Percentiles rank a stretch among this genome's conserved stretches.
Evolutionary conservation across 2,113 vertebrate genomes (phyloP).

Genomic region (Pygoscelis antarcticus): DNA sequence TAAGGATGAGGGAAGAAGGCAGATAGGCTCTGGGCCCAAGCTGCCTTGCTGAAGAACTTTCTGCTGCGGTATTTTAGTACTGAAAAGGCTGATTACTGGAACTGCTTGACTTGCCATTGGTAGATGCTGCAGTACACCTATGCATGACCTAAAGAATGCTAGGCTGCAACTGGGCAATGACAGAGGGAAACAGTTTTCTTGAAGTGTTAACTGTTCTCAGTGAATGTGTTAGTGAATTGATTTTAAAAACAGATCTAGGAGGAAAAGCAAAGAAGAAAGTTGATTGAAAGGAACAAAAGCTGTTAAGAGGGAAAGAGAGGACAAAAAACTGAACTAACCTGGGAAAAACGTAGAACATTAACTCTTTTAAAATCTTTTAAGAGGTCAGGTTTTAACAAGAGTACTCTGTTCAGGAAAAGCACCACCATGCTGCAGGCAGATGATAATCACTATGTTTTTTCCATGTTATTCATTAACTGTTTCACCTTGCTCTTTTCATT

Average conservation of each 20-base stretch:
- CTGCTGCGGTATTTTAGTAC: neutral
- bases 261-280: neutral
- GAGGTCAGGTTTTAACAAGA: conserved; percentile 49
- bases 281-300: neutral
- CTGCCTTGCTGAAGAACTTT: neutral
- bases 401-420: conserved; percentile 49
- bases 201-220: neutral
- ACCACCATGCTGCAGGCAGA: neutral
- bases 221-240: neutral
- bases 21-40: neutral
- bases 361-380: conserved; percentile 10
- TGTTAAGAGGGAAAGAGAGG: neutral
- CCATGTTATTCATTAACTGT: conserved; percentile 39
- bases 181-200: neutral
- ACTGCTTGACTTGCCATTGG: neutral
- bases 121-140: neutral
- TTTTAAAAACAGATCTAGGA: neutral
- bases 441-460: neutral
- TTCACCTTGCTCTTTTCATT: conserved; percentile 36
- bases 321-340: neutral
- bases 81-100: neutral
- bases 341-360: conserved; percentile 26
- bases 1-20: neutral
- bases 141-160: neutral
- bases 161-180: neutral